Evolutionary conservation across 2,888 invertebrate species (phyloP).

Genomic region (Hydropsyche betteni): DNA sequence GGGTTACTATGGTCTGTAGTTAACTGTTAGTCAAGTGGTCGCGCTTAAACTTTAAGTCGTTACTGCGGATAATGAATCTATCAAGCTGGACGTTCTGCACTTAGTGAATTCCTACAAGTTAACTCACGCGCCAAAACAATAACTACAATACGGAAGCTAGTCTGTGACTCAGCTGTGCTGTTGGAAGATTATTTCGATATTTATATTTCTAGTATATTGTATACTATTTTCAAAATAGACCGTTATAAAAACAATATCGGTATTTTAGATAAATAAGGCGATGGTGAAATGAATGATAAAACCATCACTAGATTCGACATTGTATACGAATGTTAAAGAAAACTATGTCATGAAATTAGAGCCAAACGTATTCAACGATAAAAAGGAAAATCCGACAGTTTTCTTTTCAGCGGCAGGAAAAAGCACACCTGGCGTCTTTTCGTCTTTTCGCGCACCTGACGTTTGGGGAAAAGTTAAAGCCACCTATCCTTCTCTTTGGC

Average conservation of each 20-base stretch:
- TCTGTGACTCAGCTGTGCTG: no score
- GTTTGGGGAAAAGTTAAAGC: slow-evolving; percentile 1
- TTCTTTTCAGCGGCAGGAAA: slow-evolving; percentile 12
- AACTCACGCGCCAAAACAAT: not conserved
- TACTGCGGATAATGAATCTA: not conserved
- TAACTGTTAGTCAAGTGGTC: not conserved
- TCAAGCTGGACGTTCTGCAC: not conserved
- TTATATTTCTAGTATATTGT: no score
- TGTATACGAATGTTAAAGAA: no score
- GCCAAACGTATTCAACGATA: not conserved
- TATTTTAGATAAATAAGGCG: no score
- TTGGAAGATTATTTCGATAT: no score
- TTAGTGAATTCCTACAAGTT: not conserved
- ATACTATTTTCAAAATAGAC: no score
- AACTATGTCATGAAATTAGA: no score
- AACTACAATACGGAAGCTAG: no score
- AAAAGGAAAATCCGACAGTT: not conserved
- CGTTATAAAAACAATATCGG: no score
- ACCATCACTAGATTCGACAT: no score
- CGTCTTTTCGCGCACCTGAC: not conserved
- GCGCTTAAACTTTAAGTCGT: slow-evolving; percentile 18
- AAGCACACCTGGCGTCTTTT: slow-evolving; percentile 19
- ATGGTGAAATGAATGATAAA: no score
- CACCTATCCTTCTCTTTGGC: not conserved
- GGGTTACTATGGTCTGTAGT: slow-evolving; percentile 20